Base-by-base conservation (phyloP, 2,888 invertebrate genomes). In the Pachydiplax longipennis region DNA sequence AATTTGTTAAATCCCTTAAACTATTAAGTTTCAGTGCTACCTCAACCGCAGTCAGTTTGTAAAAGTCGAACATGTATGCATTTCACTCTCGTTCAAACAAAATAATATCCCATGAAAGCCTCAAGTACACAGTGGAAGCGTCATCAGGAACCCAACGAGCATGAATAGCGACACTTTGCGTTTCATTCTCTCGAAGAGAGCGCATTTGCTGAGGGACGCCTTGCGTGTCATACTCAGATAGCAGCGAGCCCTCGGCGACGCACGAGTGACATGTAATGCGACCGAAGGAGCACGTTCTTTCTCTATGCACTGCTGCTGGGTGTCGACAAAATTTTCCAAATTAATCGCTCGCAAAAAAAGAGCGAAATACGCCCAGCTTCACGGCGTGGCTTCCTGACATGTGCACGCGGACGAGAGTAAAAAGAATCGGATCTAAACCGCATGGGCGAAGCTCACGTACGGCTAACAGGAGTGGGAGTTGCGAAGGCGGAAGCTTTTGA, bases 151-250 rank as follows among this genome's bases (percentile, higher is more conserved):
- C 6, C 65, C 65, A 65, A 65, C 25, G 13, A 31, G 73, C 73
- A 22, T 73, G 25, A 73, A 25, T 13, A 73, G 73, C 25, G 73
- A 65, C 1, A 8, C 73, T 25, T 4, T 31, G 12, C 31, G 31
- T 73, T 15, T 73, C 73, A 73, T 31, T 65, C 65, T 65, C n/a
- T 65, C 25, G 65, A n/a, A 35, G 8, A 48, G 87, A 35, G 58
- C 83, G 87, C 61, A 61, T 22, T 73, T 73, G 73, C 87, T 6
- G 8, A 13, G 35, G 58, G 53, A 15, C 44, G 53, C 92, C 92
- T 93, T 93, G 92, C 93, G 92, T 93, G 93, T 93, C 93, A 93
- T 93, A 92, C 93, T 93, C 93, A 91, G 92, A 93, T 93, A 93
- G 94, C 93, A 90, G 90, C 80, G 91, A 90, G 90, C 65, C 81